Evolutionary conservation across 2,797 vertebrate genomes (phyloP).

Genomic region (Meda fulgida): DNA sequence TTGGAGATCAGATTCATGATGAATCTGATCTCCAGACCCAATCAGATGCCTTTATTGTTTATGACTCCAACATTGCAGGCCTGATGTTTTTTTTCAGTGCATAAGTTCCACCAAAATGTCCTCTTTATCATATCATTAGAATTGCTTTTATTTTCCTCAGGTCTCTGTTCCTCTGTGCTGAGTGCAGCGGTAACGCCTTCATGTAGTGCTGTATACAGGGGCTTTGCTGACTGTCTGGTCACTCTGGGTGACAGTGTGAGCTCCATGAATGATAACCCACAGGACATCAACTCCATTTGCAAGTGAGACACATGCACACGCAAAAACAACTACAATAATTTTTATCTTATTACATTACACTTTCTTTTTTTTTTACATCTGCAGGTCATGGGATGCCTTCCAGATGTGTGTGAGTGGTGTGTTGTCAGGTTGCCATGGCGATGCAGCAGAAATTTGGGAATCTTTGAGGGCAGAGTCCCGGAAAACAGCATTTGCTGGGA

Average conservation of each 20-base stretch:
- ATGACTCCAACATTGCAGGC: not conserved
- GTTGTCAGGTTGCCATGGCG: conserved; percentile 84
- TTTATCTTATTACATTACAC: not conserved
- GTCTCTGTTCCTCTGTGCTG: conserved; percentile 63
- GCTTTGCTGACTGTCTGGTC: conserved; percentile 92
- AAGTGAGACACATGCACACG: conserved; percentile 74
- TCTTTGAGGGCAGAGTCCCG: conserved; percentile 89
- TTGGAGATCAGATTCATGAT: not conserved
- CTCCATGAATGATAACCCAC: conserved; percentile 74
- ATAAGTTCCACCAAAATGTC: not conserved
- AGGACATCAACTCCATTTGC: conserved; percentile 90
- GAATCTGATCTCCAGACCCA: not conserved
- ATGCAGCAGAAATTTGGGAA: conserved; percentile 89
- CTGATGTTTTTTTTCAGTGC: not conserved
- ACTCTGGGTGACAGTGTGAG: conserved; percentile 89
- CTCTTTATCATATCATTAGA: not conserved
- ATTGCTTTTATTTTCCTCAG: conserved; percentile 50
- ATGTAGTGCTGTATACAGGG: conserved; percentile 91
- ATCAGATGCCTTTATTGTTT: not conserved
- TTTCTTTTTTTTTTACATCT: not conserved
- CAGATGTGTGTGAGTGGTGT: conserved; percentile 86
- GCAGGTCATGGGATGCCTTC: conserved; percentile 92
- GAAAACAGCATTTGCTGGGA: conserved; percentile 88
- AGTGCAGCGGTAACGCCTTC: conserved; percentile 71
- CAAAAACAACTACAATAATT: not conserved